These are phyloP conservation scores for Arctocebus calabarensis DNA, from an alignment of 2,797 vertebrate genomes.

Conservation along the genomic window DNA sequence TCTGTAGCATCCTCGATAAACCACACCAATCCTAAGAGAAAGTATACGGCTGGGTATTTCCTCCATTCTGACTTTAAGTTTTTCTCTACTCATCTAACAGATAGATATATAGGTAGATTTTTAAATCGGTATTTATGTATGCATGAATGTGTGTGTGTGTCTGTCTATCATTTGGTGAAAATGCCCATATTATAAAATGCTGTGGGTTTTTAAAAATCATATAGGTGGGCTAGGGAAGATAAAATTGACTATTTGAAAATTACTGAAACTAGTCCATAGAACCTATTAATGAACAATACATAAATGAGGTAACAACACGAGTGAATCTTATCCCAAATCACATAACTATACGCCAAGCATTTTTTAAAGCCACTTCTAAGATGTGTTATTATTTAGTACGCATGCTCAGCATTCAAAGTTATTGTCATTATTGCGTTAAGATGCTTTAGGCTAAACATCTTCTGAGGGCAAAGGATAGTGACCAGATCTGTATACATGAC, in stretches of 20 bases:
- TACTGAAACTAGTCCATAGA: neutral
- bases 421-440: constrained; percentile 4
- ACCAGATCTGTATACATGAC: neutral
- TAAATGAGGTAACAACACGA: neutral
- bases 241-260: constrained; percentile 49
- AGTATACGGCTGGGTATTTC: neutral
- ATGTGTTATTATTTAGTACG: neutral
- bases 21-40: neutral
- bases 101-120: neutral
- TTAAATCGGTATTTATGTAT: neutral
- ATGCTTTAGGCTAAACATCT: neutral
- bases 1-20: neutral
- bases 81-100: constrained; percentile 27
- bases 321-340: neutral
- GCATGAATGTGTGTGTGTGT: neutral
- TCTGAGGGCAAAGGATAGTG: neutral
- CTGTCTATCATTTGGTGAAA: neutral
- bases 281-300: neutral
- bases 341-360: neutral
- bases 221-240: neutral
- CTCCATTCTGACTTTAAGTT: neutral
- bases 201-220: neutral
- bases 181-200: neutral
- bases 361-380: neutral
- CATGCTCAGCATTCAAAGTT: neutral